Percentiles rank a stretch among this genome's conserved stretches.
Conservation (phyloP, 2,113 vertebrate species). For the Campylorhamphus procurvoides region DNA sequence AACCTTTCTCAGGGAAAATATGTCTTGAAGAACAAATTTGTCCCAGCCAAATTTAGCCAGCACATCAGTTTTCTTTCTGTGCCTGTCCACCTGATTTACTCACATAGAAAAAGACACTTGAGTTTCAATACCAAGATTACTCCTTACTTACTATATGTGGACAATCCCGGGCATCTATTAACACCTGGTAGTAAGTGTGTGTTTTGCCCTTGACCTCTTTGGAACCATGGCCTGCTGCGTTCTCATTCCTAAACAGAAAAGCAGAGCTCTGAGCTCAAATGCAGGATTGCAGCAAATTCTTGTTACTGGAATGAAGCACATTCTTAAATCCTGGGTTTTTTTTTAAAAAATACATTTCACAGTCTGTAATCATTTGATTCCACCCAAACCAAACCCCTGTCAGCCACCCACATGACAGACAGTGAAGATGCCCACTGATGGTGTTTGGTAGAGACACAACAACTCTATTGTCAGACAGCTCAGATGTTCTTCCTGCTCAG, state of each 20-base stretch:
- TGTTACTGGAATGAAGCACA: neutral
- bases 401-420: accelerated
- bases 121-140: neutral
- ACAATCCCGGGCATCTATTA: conserved; percentile 94
- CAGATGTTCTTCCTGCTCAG: neutral
- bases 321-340: neutral
- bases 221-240: conserved; percentile 83
- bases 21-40: neutral
- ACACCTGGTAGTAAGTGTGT: conserved; percentile 96
- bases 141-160: conserved; percentile 91
- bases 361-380: neutral
- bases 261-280: neutral
- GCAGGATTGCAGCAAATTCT: neutral
- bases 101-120: accelerated
- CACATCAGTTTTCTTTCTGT: neutral
- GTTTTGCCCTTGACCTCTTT: conserved; percentile 98
- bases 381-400: neutral
- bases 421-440: neutral
- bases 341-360: neutral
- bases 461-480: neutral
- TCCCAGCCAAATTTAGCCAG: neutral
- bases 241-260: conserved; percentile 74
- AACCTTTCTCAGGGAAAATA: neutral
- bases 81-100: neutral
- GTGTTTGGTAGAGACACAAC: neutral